Base-by-base conservation (phyloP, 35 echinoderm and acorn worm genomes). In the Holothuria glaberrima region DNA sequence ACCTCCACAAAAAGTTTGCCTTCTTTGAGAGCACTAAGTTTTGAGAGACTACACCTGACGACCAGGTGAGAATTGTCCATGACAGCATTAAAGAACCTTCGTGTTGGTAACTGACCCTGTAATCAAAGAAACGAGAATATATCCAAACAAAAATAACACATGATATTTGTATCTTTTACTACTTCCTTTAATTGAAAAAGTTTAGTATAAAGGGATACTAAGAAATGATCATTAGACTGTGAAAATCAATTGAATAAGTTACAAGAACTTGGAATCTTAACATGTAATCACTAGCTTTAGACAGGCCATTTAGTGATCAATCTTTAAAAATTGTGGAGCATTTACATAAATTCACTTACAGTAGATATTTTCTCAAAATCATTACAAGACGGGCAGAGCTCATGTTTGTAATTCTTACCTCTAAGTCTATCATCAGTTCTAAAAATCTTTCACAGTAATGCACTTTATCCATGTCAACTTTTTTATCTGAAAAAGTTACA, bases 1-100 rank as follows among this genome's bases (percentile, higher is more conserved):
- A 99, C 97, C 97, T 99, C 89, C 67, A 71, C 82, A 88, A 99
- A 99, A 5, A 99, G 91, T 91, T 99, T 99, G 19, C 97, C 93
- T 79, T 99, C 93, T 5, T 86, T 60, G n/a, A 91, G 86, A 25
- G 82, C 68, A 73, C 75, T 65, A 22, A 99, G 77, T 18, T 92
- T 87, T 17, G 93, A 95, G 18, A 99, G 76, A 28, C 93, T 66
- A 56, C 97, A 99, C n/a, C 76, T 83, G 16, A 99, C 97, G 0
- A 99, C 97, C 21, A 99, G 86, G 68, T 99, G 97, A 73, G 91
- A 83, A 86, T 99, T 88, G 83, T 95, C 93, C 93, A 99, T 88
- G 68, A 99, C 93, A 36, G 91, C 97, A 93, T 99, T 99, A 89
- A 99, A 94, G 84, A 99, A 99, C 1, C 97, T 82, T 77, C 97